Evolutionary conservation across 1,140 invertebrate genomes (phyloP).

Genomic region (Bradynema listronoti): DNA sequence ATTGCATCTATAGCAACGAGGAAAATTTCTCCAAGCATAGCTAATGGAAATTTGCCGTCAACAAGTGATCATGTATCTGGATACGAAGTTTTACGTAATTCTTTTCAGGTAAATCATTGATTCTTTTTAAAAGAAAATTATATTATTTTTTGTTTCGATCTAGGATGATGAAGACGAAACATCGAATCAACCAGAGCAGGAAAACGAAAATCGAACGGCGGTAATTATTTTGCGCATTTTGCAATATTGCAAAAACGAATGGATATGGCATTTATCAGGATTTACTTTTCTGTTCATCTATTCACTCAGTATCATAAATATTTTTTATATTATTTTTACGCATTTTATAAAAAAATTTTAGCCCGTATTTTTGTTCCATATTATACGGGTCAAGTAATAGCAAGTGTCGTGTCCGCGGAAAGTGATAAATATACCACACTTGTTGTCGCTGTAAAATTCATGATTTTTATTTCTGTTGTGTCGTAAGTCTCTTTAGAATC

Average conservation of each 20-base stretch:
- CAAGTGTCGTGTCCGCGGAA: conserved; percentile 33
- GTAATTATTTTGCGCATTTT: conserved; percentile 34
- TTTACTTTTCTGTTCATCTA: conserved; percentile 48
- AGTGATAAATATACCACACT: conserved; percentile 34
- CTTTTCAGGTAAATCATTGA: too few relatives aligned
- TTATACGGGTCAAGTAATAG: conserved; percentile 47
- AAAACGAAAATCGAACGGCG: conserved; percentile 6
- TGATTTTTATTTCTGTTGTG: conserved; percentile 41
- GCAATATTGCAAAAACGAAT: conserved; percentile 40
- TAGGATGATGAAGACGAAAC: conserved; percentile 17
- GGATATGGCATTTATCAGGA: conserved; percentile 45
- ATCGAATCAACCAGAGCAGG: background rate
- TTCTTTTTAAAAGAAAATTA: background rate
- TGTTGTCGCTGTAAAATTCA: conserved; percentile 23
- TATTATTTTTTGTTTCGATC: background rate
- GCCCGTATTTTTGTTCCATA: conserved; percentile 47
- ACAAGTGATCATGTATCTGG: too few relatives aligned
- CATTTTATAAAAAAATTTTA: background rate
- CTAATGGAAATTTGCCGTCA: background rate
- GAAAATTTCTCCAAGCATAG: background rate
- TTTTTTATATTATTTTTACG: background rate
- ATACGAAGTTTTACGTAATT: too few relatives aligned
- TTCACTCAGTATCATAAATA: conserved; percentile 32
- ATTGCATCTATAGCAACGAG: background rate
- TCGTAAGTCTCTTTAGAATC: conserved; percentile 27